phyloP scores from a whole-genome alignment of 2,888 invertebrate genomes.

The Cepaea hortensis region DNA sequence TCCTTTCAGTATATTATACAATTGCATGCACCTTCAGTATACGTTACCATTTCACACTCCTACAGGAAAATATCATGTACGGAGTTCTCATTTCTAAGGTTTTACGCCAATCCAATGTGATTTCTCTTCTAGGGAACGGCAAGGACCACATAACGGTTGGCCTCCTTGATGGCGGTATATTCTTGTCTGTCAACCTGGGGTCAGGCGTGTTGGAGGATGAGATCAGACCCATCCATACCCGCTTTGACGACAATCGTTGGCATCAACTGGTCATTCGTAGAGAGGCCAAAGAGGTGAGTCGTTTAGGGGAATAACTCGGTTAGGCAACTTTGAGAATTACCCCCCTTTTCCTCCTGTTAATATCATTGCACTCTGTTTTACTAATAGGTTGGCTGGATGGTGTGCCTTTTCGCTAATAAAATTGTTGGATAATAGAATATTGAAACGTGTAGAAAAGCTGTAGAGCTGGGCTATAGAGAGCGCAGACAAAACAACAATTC shows the following conservation, averaged over 20 bases:
- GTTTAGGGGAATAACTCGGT: no score
- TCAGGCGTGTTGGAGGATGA: slow-evolving; percentile 72
- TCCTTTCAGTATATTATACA: no score
- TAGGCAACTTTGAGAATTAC: background rate
- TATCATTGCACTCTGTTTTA: slow-evolving; percentile 31
- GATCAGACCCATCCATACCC: slow-evolving; percentile 85
- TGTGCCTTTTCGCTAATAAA: no score
- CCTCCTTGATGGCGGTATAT: slow-evolving; percentile 90
- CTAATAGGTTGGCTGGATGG: slow-evolving; percentile 10
- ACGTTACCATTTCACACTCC: no score
- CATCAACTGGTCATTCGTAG: slow-evolving; percentile 93
- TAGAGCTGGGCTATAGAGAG: background rate
- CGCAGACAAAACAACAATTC: no score
- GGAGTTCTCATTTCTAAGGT: no score
- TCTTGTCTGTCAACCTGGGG: slow-evolving; percentile 91
- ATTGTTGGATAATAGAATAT: no score
- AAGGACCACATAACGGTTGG: slow-evolving; percentile 92
- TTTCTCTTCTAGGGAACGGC: slow-evolving; percentile 79
- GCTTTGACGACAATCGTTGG: slow-evolving; percentile 97
- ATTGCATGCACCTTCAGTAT: no score
- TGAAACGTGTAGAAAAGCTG: background rate
- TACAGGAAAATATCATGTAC: no score
- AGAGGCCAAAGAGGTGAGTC: slow-evolving; percentile 89
- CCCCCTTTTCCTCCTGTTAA: background rate
- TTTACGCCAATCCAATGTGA: background rate